Evolutionary conservation across 2,113 vertebrate genomes (phyloP).

Genomic region (Pelusios castaneus): DNA sequence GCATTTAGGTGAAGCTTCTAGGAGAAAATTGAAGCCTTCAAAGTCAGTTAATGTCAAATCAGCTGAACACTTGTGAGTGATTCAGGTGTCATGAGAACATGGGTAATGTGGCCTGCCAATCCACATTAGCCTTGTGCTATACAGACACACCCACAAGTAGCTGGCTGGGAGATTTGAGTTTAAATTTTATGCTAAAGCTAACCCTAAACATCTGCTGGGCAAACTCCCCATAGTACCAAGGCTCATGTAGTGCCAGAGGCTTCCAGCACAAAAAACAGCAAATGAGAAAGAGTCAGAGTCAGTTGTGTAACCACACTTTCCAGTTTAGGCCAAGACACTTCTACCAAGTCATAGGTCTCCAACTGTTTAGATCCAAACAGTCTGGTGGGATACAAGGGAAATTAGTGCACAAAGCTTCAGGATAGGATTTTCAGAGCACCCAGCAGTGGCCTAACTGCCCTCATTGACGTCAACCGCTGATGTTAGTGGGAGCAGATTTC

Average conservation of each 20-base stretch:
- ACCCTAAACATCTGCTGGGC: not conserved
- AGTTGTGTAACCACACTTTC: not conserved
- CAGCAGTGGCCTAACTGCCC: not conserved
- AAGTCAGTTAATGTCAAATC: not conserved
- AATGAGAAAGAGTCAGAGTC: not conserved
- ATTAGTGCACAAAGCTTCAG: not conserved
- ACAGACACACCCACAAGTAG: not conserved
- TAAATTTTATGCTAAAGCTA: not conserved
- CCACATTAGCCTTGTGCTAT: not conserved
- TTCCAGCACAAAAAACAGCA: not conserved
- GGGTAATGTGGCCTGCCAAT: not conserved
- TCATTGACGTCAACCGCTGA: not conserved
- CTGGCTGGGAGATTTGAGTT: too few relatives aligned
- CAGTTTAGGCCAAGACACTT: not conserved
- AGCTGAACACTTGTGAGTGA: not conserved
- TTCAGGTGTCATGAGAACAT: not conserved
- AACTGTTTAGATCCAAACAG: not conserved
- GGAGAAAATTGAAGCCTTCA: not conserved
- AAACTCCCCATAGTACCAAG: not conserved
- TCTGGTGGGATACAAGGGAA: constrained; percentile 1
- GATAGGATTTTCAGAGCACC: not conserved
- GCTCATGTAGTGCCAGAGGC: fast-evolving
- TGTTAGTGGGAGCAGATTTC: not conserved
- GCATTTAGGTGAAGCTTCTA: not conserved
- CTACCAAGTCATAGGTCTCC: not conserved